A percentile compares a stretch with the other conserved stretches of the same genome.
phyloP scores from a whole-genome alignment of 2,888 invertebrate species.

The Cistogaster globosa region DNA sequence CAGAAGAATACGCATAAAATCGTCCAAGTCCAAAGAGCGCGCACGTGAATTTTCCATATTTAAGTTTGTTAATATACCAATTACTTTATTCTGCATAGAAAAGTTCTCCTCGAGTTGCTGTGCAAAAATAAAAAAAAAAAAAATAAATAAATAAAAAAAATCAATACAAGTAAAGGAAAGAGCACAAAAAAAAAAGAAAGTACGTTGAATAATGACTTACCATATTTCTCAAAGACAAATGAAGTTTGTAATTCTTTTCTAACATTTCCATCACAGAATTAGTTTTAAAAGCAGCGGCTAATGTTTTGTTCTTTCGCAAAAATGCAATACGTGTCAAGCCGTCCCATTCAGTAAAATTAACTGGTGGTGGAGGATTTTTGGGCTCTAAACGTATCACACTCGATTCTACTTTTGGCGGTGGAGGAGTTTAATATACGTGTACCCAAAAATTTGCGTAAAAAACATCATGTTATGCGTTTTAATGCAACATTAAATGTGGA shows the following conservation, averaged over 20 bases:
- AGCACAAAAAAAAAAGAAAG: neutral
- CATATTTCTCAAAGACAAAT: conserved; percentile 93
- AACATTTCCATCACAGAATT: conserved; percentile 91
- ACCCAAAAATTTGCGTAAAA: conserved; percentile 91
- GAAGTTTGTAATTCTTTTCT: conserved; percentile 95
- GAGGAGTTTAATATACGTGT: conserved; percentile 93
- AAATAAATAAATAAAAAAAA: too few relatives aligned
- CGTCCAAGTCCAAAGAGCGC: conserved; percentile 97
- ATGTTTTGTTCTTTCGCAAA: conserved; percentile 97
- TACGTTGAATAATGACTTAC: conserved; percentile 82
- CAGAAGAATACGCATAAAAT: conserved; percentile 93
- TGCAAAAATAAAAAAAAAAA: too few relatives aligned
- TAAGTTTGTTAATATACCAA: conserved; percentile 87
- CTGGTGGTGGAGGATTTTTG: conserved; percentile 97
- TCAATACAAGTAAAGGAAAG: neutral
- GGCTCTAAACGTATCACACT: conserved; percentile 99
- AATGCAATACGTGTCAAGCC: conserved; percentile 97
- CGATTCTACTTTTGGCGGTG: conserved; percentile 98
- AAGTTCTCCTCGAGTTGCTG: conserved; percentile 91
- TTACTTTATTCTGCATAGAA: conserved; percentile 91
- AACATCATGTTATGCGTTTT: conserved; percentile 95
- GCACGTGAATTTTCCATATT: conserved; percentile 91
- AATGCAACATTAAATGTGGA: conserved; percentile 94
- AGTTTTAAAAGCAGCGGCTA: conserved; percentile 94
- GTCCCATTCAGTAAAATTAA: conserved; percentile 99